These are phyloP conservation scores for Celastrina argiolus DNA, from an alignment of 2,888 invertebrate species.

Conservation along the genomic window DNA sequence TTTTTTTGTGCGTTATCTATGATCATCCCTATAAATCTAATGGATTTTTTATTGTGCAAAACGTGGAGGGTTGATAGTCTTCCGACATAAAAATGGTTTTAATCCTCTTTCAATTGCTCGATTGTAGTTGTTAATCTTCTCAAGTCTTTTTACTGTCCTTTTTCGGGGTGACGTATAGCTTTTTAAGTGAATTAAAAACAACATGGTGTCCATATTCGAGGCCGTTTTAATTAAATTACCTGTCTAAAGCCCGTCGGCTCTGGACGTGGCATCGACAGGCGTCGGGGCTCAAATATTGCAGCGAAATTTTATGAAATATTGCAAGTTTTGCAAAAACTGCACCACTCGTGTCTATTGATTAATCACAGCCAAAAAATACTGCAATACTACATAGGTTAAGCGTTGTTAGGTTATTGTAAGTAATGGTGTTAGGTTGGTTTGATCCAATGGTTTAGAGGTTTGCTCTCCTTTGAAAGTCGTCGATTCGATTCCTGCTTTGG, in stretches of 20 bases:
- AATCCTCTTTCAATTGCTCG: conserved; percentile 71
- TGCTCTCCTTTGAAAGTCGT: too few relatives aligned
- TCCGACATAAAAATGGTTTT: conserved; percentile 66
- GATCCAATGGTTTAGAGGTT: too few relatives aligned
- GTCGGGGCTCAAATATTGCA: neutral
- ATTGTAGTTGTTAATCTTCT: conserved; percentile 72
- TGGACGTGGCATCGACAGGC: neutral
- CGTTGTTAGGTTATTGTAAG: too few relatives aligned
- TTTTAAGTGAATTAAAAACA: conserved; percentile 62
- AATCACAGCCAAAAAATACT: neutral
- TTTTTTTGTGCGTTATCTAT: neutral
- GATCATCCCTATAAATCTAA: neutral
- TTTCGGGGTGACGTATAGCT: neutral
- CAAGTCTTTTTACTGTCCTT: conserved; percentile 55
- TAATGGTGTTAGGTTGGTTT: too few relatives aligned
- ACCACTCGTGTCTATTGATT: neutral
- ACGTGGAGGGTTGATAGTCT: conserved; percentile 32
- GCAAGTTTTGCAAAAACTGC: neutral
- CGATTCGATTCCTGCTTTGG: too few relatives aligned
- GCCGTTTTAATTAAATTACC: conserved; percentile 5
- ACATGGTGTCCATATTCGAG: neutral
- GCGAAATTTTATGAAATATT: conserved; percentile 3
- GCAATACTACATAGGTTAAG: neutral
- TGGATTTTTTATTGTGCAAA: conserved; percentile 5
- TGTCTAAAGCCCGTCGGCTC: neutral